phyloP scores from a whole-genome alignment of 2,797 vertebrate genomes.

The Hypotaenidia philippensis region DNA sequence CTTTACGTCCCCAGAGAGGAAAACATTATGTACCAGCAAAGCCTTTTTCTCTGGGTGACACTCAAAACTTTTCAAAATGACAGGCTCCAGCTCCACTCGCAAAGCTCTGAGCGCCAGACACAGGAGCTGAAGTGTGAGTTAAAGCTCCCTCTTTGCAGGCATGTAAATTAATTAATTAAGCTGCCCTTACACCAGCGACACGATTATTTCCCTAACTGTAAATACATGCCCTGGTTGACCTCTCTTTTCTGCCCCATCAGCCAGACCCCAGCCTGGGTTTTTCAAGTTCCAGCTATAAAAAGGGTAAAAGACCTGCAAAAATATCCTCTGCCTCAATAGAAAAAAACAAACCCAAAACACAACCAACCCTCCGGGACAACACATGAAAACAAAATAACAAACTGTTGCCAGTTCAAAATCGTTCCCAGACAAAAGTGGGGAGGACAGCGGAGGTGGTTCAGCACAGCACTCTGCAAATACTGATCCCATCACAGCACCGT shows the following conservation, averaged over 20 bases:
- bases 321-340: neutral
- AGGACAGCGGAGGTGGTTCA: neutral
- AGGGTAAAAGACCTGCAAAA: neutral
- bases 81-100: neutral
- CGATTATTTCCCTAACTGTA: neutral
- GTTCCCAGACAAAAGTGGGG: neutral
- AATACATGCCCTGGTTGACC: neutral
- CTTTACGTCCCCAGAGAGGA: neutral
- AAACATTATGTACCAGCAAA: neutral
- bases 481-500: neutral
- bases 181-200: neutral
- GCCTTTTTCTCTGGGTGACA: neutral
- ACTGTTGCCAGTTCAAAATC: neutral
- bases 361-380: neutral
- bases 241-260: neutral
- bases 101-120: neutral
- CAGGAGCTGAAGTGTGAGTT: neutral
- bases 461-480: neutral
- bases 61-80: conserved; percentile 10
- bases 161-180: conserved; percentile 24
- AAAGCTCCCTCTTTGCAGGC: neutral
- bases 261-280: neutral
- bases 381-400: neutral
- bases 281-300: neutral
- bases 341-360: neutral